These are phyloP conservation scores for Drosophila nigromelanica DNA, from an alignment of 1,140 invertebrate genomes.

Conservation along the genomic window DNA sequence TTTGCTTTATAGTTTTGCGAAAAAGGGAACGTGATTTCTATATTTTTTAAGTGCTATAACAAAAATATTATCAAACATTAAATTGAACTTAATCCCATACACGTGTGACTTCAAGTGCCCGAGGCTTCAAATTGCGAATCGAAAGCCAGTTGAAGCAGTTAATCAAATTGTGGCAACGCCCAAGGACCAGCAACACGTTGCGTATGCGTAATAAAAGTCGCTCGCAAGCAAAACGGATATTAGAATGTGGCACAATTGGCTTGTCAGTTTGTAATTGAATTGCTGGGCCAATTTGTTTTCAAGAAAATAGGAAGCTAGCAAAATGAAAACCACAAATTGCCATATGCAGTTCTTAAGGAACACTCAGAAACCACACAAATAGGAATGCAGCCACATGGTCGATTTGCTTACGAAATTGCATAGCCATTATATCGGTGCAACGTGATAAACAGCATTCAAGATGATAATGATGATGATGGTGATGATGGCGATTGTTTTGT, in stretches of 20 bases:
- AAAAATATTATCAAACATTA: neutral
- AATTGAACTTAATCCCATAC: neutral
- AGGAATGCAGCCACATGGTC: conserved; percentile 18
- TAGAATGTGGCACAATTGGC: conserved; percentile 38
- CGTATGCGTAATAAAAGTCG: conserved; percentile 37
- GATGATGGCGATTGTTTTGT: conserved; percentile 17
- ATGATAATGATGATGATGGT: conserved; percentile 36
- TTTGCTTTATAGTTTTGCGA: neutral
- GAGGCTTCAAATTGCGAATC: neutral
- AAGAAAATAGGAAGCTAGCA: neutral
- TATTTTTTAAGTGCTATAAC: neutral
- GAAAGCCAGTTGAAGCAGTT: conserved; percentile 40
- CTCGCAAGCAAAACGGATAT: conserved; percentile 24
- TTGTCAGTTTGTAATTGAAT: conserved; percentile 65
- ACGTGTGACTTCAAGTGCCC: conserved; percentile 3
- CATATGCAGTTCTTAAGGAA: conserved; percentile 21
- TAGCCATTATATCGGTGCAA: conserved; percentile 34
- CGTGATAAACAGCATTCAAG: conserved; percentile 25
- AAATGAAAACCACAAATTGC: conserved; percentile 25
- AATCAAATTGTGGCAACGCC: conserved; percentile 58
- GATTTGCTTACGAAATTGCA: conserved; percentile 44
- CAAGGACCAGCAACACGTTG: conserved; percentile 25
- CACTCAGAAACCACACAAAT: conserved; percentile 9
- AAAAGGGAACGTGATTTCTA: neutral
- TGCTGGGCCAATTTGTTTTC: conserved; percentile 32